Conservation (phyloP, 2,888 invertebrate species). For the Melieria crassipennis region DNA sequence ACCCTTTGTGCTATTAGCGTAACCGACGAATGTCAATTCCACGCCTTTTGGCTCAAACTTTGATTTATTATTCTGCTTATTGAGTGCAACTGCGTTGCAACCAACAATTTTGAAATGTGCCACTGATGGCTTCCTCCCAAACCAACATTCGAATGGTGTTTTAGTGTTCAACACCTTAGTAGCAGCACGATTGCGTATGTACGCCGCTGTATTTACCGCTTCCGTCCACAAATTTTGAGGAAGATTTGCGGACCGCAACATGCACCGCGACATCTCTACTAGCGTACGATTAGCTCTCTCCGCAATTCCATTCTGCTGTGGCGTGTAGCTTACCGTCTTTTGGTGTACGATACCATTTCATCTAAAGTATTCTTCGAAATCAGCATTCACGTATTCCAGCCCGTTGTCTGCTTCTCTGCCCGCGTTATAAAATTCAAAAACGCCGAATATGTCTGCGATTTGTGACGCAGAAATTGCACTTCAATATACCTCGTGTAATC, state of each 20-base stretch:
- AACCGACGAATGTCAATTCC: conserved; percentile 36
- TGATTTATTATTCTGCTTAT: not conserved
- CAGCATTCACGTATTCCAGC: conserved; percentile 20
- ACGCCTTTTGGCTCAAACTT: conserved; percentile 39
- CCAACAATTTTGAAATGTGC: conserved; percentile 24
- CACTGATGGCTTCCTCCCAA: conserved; percentile 38
- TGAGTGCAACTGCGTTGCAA: not conserved
- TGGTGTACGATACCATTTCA: conserved; percentile 35
- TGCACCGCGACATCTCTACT: conserved; percentile 43
- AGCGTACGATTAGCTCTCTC: conserved; percentile 43
- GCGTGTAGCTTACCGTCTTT: conserved; percentile 39
- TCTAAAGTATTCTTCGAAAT: conserved; percentile 23
- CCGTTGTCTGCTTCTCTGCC: conserved; percentile 35
- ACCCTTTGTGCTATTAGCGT: conserved; percentile 36
- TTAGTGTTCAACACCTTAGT: conserved; percentile 34
- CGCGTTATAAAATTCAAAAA: not conserved
- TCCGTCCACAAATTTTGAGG: conserved; percentile 37
- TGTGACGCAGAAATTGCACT: conserved; percentile 31
- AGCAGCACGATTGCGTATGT: conserved; percentile 41
- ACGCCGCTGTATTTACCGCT: conserved; percentile 40
- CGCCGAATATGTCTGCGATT: conserved; percentile 20
- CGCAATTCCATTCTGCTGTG: conserved; percentile 45
- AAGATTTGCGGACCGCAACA: conserved; percentile 24
- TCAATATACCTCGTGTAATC: conserved; percentile 14
- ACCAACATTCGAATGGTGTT: conserved; percentile 42